A percentile compares a stretch with the other conserved stretches of the same genome.
Conservation (phyloP, 2,888 invertebrate genomes). For the Drosophila limbata region DNA sequence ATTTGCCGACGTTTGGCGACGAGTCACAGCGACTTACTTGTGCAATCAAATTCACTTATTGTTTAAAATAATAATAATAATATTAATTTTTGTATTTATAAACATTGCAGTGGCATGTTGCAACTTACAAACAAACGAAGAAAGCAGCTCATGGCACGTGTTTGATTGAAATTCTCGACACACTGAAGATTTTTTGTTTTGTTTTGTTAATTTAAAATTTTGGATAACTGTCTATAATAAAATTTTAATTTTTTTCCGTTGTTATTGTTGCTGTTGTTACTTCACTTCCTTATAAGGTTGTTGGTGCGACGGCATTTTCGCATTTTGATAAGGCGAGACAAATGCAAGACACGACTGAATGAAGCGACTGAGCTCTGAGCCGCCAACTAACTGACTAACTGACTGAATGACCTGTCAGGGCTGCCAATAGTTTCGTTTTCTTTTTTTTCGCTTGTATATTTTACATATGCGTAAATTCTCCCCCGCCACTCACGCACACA, state of each 20-base stretch:
- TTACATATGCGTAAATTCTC: conserved; percentile 50
- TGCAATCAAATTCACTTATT: conserved; percentile 20
- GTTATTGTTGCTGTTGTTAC: conserved; percentile 11
- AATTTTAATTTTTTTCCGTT: conserved; percentile 37
- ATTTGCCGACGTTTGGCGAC: conserved; percentile 36
- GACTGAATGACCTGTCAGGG: conserved; percentile 55
- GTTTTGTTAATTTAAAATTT: conserved; percentile 27
- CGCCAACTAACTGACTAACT: conserved; percentile 32
- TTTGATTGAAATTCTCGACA: conserved; percentile 49
- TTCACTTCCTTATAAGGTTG: conserved; percentile 63
- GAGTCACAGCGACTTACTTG: conserved; percentile 37
- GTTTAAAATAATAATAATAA: conserved; percentile 3
- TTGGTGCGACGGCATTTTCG: conserved; percentile 31
- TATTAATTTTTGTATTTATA: neutral
- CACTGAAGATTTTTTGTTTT: conserved; percentile 23
- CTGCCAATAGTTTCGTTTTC: conserved; percentile 50
- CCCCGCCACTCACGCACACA: conserved; percentile 15
- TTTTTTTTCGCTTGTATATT: conserved; percentile 31
- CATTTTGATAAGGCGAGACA: conserved; percentile 42
- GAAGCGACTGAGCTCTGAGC: conserved; percentile 40
- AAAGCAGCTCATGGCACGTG: conserved; percentile 72
- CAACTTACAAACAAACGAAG: conserved; percentile 75
- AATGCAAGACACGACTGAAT: conserved; percentile 35
- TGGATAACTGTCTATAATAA: conserved; percentile 45
- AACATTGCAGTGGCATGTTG: conserved; percentile 17